phyloP scores from a whole-genome alignment of 2,888 invertebrate species.

The Megalurothrips usitatus region DNA sequence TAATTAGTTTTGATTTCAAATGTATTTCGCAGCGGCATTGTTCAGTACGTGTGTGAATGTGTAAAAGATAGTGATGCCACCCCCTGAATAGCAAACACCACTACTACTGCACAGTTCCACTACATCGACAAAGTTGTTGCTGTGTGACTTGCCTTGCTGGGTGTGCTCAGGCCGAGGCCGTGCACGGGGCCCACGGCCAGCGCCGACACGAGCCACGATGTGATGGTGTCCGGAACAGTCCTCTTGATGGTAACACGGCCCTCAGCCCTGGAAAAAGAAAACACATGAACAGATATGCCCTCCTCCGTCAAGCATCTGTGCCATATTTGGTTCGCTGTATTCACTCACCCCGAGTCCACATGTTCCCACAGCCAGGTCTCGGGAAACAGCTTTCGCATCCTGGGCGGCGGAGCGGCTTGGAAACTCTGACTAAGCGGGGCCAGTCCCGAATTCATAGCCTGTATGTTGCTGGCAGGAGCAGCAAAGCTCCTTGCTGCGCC shows the following conservation, averaged over 20 bases:
- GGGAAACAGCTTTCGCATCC: constrained; percentile 48
- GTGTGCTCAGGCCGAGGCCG: constrained; percentile 52
- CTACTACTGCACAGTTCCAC: too few relatives aligned
- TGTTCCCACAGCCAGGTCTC: constrained; percentile 53
- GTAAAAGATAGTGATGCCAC: too few relatives aligned
- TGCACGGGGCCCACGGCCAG: constrained; percentile 52
- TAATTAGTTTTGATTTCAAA: too few relatives aligned
- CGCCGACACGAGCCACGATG: constrained; percentile 55
- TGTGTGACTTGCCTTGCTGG: constrained; percentile 46
- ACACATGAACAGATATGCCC: background rate
- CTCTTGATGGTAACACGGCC: constrained; percentile 32
- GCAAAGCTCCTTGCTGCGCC: too few relatives aligned
- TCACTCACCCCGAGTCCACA: constrained; percentile 38
- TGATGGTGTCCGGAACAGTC: constrained; percentile 55
- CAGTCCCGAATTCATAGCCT: too few relatives aligned
- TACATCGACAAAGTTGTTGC: too few relatives aligned
- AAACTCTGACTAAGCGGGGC: too few relatives aligned
- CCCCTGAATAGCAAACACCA: too few relatives aligned
- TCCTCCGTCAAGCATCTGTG: background rate
- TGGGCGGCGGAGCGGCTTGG: constrained; percentile 29
- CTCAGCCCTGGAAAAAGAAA: background rate
- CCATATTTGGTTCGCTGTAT: background rate
- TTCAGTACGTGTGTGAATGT: too few relatives aligned
- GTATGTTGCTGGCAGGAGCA: too few relatives aligned
- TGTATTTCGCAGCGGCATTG: too few relatives aligned